Conservation (phyloP, 2,113 vertebrate species). For the Bufo gargarizans region DNA sequence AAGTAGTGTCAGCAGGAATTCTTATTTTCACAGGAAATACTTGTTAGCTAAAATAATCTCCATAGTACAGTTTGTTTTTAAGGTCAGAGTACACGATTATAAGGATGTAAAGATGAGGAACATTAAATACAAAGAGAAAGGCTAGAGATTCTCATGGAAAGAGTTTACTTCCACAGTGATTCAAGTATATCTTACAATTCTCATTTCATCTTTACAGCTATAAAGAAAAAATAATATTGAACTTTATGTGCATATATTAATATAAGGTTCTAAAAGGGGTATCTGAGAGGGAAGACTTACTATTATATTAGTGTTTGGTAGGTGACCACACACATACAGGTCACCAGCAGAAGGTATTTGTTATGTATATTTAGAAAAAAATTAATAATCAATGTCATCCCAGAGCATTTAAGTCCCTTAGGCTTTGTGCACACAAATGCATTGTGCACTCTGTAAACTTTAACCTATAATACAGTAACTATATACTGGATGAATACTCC, state of each 20-base stretch:
- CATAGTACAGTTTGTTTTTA: slow-evolving; percentile 32
- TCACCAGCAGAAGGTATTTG: slow-evolving; percentile 12
- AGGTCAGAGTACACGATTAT: slow-evolving; percentile 45
- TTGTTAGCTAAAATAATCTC: slow-evolving; percentile 50
- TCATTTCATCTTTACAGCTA: not conserved
- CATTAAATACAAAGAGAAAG: slow-evolving; percentile 20
- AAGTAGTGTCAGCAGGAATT: slow-evolving; percentile 43
- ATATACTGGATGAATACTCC: too few relatives aligned
- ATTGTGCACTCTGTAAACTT: not conserved
- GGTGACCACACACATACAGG: slow-evolving; percentile 6
- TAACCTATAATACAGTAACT: too few relatives aligned
- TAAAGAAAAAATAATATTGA: not conserved
- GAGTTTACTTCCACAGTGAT: not conserved
- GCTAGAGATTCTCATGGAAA: slow-evolving; percentile 18
- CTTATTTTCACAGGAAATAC: slow-evolving; percentile 51
- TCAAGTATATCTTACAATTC: not conserved
- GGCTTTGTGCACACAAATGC: not conserved
- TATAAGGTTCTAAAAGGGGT: not conserved
- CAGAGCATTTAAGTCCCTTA: not conserved
- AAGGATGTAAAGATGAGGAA: slow-evolving; percentile 38
- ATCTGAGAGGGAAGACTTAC: not conserved
- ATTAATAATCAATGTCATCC: not conserved
- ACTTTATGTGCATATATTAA: not conserved
- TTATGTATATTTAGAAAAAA: not conserved
- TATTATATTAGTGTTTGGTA: not conserved